Conservation (phyloP, 2,888 invertebrate species). For the Orchestes rusci region DNA sequence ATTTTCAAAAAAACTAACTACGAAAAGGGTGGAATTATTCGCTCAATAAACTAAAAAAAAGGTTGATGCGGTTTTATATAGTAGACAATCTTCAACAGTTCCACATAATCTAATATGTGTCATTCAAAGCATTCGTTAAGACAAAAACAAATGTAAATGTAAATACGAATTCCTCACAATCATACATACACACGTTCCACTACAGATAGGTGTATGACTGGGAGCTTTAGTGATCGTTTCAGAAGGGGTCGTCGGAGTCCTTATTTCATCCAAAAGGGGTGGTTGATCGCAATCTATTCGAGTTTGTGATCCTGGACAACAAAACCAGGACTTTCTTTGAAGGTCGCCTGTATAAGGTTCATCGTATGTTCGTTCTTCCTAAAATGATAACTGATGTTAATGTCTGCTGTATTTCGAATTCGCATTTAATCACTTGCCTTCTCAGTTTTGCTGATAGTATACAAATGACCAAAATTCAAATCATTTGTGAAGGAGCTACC, state of each 20-base stretch:
- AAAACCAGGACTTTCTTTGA: conserved; percentile 46
- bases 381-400: conserved; percentile 1
- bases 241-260: conserved; percentile 32
- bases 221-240: conserved; percentile 35
- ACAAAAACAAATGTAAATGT: no score
- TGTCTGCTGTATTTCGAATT: no score
- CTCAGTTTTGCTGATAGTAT: conserved; percentile 46
- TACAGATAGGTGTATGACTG: conserved; percentile 31
- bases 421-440: conserved; percentile 23
- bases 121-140: no score
- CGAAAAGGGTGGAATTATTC: no score
- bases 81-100: no score
- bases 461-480: conserved; percentile 41
- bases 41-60: no score
- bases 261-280: conserved; percentile 34
- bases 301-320: conserved; percentile 44
- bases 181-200: conserved; percentile 38
- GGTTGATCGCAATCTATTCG: conserved; percentile 38
- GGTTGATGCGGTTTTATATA: no score
- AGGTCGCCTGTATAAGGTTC: conserved; percentile 43
- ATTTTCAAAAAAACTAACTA: no score
- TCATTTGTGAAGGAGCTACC: conserved; percentile 34
- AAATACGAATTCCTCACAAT: no score
- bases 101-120: no score
- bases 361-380: conserved; percentile 43